Evolutionary conservation across 2,797 vertebrate genomes (phyloP), one percentile per base, ranked within the genome.

Genomic region (Bucorvus abyssinicus): DNA sequence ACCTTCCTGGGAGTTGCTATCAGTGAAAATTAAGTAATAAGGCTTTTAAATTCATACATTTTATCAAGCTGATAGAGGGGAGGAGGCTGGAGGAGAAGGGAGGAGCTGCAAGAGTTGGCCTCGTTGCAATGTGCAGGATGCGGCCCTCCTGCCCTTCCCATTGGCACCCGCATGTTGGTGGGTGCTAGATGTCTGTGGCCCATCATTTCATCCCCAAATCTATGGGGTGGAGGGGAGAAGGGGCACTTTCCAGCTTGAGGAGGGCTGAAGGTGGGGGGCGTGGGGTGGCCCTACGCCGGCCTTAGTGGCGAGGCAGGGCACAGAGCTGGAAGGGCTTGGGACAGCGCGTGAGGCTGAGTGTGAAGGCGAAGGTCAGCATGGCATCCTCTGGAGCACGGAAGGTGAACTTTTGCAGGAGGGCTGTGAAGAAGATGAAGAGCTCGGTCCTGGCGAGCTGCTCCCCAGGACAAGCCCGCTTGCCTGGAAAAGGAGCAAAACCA

Each of bases 371-470:
- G 50, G 93, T 98, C 61, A 98, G 67, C 16, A 92, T 26, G 3
- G 96, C 70, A 6, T 97, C 97, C 0, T 95, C 89, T 1, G 97
- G 92, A 1, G 97, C 96, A 42, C 79, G 98, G 96, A 99, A 99
- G 49, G 91, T 69, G 97, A 99, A 99, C 65, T 97, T 99, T 97
- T 98, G 98, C 53, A 99, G 76, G 75, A 99, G 97, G 67, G 87
- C 88, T 8, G 97, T 97, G 84, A 98, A 96, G 95, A 98, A 98
- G 91, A 98, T 95, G 63, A 98, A 98, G 26, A 98, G 94, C 87
- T 98, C 98, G 1, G 92, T 88, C 38, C 86, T 96, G 47, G 97
- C 98, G 1, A 98, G 50, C 78, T 98, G 97, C 86, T 98, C 97
- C 83, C 98, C 97, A 0, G 93, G 97, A 84, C 99, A 99, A 3